phyloP scores from a whole-genome alignment of 2,888 invertebrate genomes.

The Pocota personata region DNA sequence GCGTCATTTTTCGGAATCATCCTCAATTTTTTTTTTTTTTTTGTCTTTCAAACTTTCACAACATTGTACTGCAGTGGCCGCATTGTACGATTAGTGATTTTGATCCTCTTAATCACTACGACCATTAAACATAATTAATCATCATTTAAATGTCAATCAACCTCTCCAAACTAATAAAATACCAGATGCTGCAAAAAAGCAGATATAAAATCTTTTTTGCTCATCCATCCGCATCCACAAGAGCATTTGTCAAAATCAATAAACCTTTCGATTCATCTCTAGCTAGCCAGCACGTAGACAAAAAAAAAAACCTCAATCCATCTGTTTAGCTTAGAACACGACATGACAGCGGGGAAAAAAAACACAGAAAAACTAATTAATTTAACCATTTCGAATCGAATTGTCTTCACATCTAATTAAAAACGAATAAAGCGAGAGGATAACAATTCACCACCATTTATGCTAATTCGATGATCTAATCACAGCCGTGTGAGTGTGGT shows the following conservation, averaged over 20 bases:
- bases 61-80: background rate
- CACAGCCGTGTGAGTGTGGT: slow-evolving; percentile 32
- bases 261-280: background rate
- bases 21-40: background rate
- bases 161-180: slow-evolving; percentile 14
- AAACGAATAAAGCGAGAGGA: slow-evolving; percentile 11
- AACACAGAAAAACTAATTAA: background rate
- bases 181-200: background rate
- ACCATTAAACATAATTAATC: slow-evolving; percentile 23
- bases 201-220: background rate
- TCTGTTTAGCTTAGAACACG: background rate
- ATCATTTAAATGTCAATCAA: slow-evolving; percentile 55
- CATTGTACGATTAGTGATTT: background rate
- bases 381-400: slow-evolving; percentile 16
- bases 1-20: slow-evolving; percentile 1
- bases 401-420: slow-evolving; percentile 33
- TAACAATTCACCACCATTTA: slow-evolving; percentile 42
- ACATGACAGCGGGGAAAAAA: background rate
- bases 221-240: background rate
- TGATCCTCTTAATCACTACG: slow-evolving; percentile 1
- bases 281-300: too few relatives aligned
- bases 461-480: slow-evolving; percentile 61
- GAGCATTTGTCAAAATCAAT: slow-evolving; percentile 32
- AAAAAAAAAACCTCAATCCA: background rate
- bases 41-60: too few relatives aligned